Evolutionary conservation across 2,888 invertebrate species (phyloP), one percentile per base, ranked within the genome.

Genomic region (Esperia sulphurella): DNA sequence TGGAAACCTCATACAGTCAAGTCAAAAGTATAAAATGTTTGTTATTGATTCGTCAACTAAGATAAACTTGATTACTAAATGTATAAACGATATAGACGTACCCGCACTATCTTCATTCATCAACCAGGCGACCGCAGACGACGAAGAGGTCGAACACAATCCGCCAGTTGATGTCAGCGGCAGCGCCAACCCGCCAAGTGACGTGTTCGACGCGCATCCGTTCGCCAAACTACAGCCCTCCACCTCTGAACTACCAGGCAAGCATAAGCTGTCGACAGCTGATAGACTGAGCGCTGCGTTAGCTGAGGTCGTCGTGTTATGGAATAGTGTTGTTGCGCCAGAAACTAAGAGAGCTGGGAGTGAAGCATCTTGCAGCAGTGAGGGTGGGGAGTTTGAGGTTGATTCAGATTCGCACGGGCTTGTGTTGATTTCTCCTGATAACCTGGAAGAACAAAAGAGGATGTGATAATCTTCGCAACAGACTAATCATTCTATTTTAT

Each of bases 331-430:
- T 31, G 87, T 79, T 10, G 84, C 65, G 49, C 87, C 83, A 28
- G 85, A 83, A 12, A 86, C 87, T 84, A 88, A 68, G 42, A 88
- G 77, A 46, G 86, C 81, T 53, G 89, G 87, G 48, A 88, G 71
- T 49, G 82, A 64, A 52, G 76, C 83, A 78, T 89, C 87, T 57
- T 87, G 88, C 21, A 88, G 80, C 31, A 87, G 58, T 13, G 85
- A 83, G 43, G 83, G 85, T 29, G 92, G 92, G 7, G 92, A 92
- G 58, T 92, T 91, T 54, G 92, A 92, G 8, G 92, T 92, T 14
- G 92, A 92, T 63, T 91, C 92, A 28, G 92, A 92, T 72, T 91
- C 92, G 75, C 91, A 91, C 8, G 92, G 92, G 63, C 92, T 88
- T 61, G 87, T 65, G 79, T 88, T 85, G 81, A 83, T 70, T 68